These are phyloP conservation scores for Sinocyclocheilus anophthalmus DNA, from an alignment of 2,113 vertebrate species.

Conservation along the genomic window DNA sequence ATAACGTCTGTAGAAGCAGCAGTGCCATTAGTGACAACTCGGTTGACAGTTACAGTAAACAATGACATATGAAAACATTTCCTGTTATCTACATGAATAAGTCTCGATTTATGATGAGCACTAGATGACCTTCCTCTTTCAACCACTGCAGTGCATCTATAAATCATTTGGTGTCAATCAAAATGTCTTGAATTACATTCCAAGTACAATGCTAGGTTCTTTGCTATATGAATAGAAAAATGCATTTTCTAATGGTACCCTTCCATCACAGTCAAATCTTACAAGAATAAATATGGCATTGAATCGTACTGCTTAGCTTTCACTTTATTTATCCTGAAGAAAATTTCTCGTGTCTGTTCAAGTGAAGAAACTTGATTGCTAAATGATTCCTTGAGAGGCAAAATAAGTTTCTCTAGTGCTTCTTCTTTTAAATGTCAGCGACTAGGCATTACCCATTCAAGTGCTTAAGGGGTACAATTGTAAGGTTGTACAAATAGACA, in stretches of 20 bases:
- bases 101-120: slow-evolving; percentile 1
- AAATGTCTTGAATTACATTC: slow-evolving; percentile 15
- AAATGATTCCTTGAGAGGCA: neutral
- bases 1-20: slow-evolving; percentile 8
- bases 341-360: neutral
- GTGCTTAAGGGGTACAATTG: slow-evolving; percentile 47
- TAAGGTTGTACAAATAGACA: slow-evolving; percentile 60
- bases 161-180: slow-evolving; percentile 35
- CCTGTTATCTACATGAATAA: slow-evolving; percentile 28
- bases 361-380: neutral
- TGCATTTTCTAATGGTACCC: neutral
- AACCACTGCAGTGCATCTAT: neutral
- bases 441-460: slow-evolving; percentile 6
- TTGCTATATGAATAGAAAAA: neutral
- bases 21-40: slow-evolving; percentile 32
- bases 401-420: neutral
- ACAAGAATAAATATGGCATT: neutral
- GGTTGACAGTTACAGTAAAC: slow-evolving; percentile 40
- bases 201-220: neutral
- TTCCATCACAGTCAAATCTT: neutral
- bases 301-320: neutral
- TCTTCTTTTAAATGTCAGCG: slow-evolving; percentile 6
- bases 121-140: slow-evolving; percentile 20
- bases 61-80: slow-evolving; percentile 44
- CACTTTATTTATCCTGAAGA: slow-evolving; percentile 2